Percentiles rank a stretch among this genome's conserved stretches.
Evolutionary conservation across 2,888 invertebrate species (phyloP).

Genomic region (Deilephila porcellus): DNA sequence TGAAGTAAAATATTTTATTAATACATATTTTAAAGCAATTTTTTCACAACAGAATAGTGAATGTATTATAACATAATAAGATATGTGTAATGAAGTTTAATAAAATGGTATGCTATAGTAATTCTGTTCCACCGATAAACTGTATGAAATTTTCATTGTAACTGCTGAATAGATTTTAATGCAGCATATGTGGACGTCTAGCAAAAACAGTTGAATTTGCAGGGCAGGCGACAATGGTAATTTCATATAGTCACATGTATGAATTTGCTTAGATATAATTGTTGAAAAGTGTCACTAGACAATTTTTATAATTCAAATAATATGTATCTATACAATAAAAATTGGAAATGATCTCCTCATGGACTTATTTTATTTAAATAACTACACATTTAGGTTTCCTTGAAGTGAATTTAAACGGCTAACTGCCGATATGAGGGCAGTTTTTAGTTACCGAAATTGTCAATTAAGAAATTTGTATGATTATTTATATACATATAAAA

Average conservation of each 20-base stretch:
- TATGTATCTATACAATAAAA: constrained; percentile 75
- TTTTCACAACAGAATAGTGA: constrained; percentile 33
- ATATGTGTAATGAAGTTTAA: neutral
- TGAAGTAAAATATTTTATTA: constrained; percentile 1
- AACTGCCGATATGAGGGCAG: no score
- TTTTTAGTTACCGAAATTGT: no score
- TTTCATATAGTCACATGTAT: constrained; percentile 49
- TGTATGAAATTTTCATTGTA: constrained; percentile 23
- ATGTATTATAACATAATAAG: constrained; percentile 12
- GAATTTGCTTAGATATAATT: constrained; percentile 68
- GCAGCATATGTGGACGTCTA: neutral
- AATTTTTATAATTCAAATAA: constrained; percentile 70
- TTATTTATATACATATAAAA: no score
- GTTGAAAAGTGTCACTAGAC: constrained; percentile 74
- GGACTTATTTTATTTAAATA: constrained; percentile 31
- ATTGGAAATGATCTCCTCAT: constrained; percentile 50
- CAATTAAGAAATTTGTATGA: no score
- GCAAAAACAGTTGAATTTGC: neutral
- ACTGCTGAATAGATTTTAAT: constrained; percentile 5
- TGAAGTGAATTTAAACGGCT: no score
- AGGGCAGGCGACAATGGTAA: constrained; percentile 34
- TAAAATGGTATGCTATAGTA: neutral
- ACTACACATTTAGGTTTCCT: neutral
- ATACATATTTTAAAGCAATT: constrained; percentile 33
- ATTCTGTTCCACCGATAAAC: constrained; percentile 13